Percentiles rank a stretch among this genome's conserved stretches.
These are phyloP conservation scores for Mechanitis messenoides DNA, from an alignment of 2,888 invertebrate species.

Conservation along the genomic window DNA sequence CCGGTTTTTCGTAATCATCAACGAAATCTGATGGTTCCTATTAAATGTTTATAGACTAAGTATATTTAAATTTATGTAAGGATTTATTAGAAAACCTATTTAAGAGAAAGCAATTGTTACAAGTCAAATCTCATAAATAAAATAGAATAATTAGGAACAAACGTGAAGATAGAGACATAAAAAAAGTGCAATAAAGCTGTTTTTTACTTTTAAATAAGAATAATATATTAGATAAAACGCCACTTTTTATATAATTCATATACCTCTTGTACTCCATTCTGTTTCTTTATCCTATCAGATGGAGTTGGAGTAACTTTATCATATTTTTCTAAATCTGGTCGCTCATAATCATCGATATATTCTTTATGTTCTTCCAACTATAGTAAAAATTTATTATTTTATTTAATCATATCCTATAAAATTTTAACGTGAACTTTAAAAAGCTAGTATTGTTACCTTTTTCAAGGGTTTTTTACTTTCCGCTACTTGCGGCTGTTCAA, in stretches of 20 bases:
- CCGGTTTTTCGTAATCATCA: constrained; percentile 84
- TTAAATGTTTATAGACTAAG: constrained; percentile 29
- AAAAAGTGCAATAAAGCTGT: too few relatives aligned
- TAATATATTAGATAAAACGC: too few relatives aligned
- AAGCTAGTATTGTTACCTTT: constrained; percentile 50
- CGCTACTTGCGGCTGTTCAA: constrained; percentile 61
- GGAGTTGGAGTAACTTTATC: constrained; percentile 74
- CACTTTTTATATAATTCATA: constrained; percentile 5
- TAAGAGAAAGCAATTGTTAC: too few relatives aligned
- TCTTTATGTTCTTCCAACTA: constrained; percentile 71
- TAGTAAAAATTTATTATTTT: constrained; percentile 23
- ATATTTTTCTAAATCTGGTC: constrained; percentile 82
- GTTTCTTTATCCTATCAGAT: constrained; percentile 60
- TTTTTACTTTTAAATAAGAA: too few relatives aligned
- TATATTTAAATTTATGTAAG: background rate
- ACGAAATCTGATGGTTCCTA: constrained; percentile 69
- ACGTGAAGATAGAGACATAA: too few relatives aligned
- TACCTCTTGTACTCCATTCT: constrained; percentile 68
- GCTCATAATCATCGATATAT: constrained; percentile 83
- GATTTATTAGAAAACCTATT: too few relatives aligned
- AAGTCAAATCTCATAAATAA: too few relatives aligned
- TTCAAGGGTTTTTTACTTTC: constrained; percentile 55
- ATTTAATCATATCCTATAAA: constrained; percentile 7
- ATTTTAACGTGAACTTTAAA: background rate
- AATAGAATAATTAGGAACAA: too few relatives aligned